These are phyloP conservation scores for Paradisaea rubra DNA, from an alignment of 2,113 vertebrate species.

Conservation along the genomic window DNA sequence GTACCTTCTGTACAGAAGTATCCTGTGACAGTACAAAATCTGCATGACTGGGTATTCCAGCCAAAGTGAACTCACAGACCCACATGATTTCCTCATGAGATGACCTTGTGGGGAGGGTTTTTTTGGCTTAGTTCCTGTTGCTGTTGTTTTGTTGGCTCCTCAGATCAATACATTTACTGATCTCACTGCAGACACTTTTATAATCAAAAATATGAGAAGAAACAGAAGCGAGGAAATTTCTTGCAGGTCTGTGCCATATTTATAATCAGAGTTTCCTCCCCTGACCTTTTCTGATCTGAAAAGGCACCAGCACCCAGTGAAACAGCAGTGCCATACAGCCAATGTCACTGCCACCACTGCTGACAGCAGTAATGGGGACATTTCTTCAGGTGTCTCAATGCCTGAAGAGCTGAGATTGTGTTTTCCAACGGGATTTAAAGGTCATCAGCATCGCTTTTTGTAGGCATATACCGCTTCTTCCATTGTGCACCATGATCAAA, in stretches of 20 bases:
- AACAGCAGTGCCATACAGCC: rapidly evolving
- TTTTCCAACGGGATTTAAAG: background rate
- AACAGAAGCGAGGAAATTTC: background rate
- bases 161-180: background rate
- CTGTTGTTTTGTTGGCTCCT: background rate
- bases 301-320: rapidly evolving
- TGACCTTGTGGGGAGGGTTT: background rate
- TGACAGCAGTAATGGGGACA: background rate
- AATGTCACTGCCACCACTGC: background rate
- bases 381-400: background rate
- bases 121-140: background rate
- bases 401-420: background rate
- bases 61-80: slow-evolving; percentile 3
- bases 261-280: background rate
- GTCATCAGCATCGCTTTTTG: background rate
- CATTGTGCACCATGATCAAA: background rate
- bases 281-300: background rate
- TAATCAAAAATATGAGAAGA: background rate
- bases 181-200: background rate
- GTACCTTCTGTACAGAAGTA: slow-evolving; percentile 27
- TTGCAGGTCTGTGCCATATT: background rate
- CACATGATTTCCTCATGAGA: slow-evolving; percentile 1
- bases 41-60: slow-evolving; percentile 1
- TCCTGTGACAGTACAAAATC: slow-evolving; percentile 26
- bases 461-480: background rate